These are phyloP conservation scores for Trematomus bernacchii DNA, from an alignment of 2,797 vertebrate species.

Conservation along the genomic window DNA sequence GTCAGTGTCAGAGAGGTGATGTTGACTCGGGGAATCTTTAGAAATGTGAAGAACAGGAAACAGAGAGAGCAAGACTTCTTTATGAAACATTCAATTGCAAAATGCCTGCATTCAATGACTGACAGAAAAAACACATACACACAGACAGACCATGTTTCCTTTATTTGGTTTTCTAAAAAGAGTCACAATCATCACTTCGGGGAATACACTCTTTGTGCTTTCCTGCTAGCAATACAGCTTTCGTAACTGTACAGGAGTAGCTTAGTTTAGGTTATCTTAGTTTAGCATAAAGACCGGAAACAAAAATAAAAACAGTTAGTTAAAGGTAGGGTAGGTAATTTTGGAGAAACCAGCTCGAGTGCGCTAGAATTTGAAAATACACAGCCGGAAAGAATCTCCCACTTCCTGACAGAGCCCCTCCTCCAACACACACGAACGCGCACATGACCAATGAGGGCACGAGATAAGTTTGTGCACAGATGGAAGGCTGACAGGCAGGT, in stretches of 20 bases:
- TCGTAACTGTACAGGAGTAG: neutral
- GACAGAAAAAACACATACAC: neutral
- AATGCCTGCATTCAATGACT: neutral
- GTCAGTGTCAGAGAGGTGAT: slow-evolving; percentile 24
- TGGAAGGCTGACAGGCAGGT: too few species aligned
- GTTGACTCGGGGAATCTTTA: slow-evolving; percentile 12
- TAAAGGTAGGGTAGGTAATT: too few species aligned
- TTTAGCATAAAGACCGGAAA: slow-evolving; percentile 9
- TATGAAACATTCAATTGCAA: slow-evolving; percentile 10
- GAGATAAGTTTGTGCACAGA: too few species aligned
- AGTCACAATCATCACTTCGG: neutral
- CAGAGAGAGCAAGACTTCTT: slow-evolving; percentile 25
- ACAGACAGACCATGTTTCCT: neutral
- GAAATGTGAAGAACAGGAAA: slow-evolving; percentile 34
- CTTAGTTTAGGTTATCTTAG: neutral
- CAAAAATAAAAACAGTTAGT: neutral
- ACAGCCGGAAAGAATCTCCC: too few species aligned
- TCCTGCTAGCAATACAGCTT: neutral
- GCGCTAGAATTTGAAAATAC: too few species aligned
- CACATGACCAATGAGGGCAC: too few species aligned
- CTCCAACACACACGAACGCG: too few species aligned
- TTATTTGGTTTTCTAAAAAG: neutral
- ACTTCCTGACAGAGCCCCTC: too few species aligned
- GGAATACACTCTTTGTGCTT: neutral
- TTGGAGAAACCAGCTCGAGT: too few species aligned